Conservation (phyloP, 2,888 invertebrate genomes). For the Podabrus alpinus region DNA sequence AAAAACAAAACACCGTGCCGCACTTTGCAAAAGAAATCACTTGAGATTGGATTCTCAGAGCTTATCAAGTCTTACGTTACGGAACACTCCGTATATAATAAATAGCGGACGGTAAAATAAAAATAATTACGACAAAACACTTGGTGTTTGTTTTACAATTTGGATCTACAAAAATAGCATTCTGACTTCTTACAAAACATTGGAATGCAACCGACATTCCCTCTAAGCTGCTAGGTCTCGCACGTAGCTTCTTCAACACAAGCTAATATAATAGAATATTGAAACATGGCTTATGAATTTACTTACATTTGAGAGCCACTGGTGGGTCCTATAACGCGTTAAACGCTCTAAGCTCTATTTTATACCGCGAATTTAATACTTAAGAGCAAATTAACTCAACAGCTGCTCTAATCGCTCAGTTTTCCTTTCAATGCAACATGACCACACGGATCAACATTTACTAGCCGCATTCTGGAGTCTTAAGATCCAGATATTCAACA, state of each 20-base stretch:
- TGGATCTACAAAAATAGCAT: neutral
- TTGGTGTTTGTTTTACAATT: neutral
- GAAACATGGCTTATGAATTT: neutral
- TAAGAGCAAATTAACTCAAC: too few species aligned
- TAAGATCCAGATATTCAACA: too few species aligned
- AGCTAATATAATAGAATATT: neutral
- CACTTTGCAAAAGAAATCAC: too few species aligned
- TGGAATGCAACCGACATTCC: neutral
- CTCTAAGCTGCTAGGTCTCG: neutral
- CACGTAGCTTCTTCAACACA: neutral
- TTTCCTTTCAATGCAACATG: too few species aligned
- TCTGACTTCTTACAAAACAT: neutral
- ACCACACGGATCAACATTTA: too few species aligned
- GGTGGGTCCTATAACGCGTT: neutral
- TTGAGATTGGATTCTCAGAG: too few species aligned
- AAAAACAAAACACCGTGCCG: neutral
- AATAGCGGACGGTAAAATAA: neutral
- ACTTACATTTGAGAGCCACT: neutral
- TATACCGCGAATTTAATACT: too few species aligned
- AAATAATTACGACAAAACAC: neutral
- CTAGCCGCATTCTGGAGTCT: too few species aligned
- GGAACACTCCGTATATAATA: too few species aligned
- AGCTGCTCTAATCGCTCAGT: neutral
- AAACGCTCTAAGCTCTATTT: too few species aligned
- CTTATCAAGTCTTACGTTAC: neutral